Base-by-base conservation (phyloP, 1,140 invertebrate species). In the Penaeus japonicus region DNA sequence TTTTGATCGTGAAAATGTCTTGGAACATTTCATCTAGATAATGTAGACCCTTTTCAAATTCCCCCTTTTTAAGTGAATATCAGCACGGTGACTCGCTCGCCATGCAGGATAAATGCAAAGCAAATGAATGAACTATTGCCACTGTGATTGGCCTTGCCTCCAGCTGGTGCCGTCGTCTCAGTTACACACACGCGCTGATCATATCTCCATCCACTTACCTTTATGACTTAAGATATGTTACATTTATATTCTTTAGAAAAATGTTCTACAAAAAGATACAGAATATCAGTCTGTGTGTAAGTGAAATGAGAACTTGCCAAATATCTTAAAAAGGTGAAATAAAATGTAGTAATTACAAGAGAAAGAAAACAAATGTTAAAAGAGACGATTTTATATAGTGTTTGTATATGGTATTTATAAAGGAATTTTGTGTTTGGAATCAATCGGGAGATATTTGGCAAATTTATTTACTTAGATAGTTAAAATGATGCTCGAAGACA, bases 271-370 rank as follows among this genome's bases (percentile, higher is more conserved):
- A 4, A n/a, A 73, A 73, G 70, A 27, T 17, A 65, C 32, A 39
- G 59, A 65, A 39, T n/a, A 5, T 24, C 32, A 83, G 55, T 83
- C 24, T 83, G 55, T 83, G 81, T 83, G 81, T 83, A 65, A 83
- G 81, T 83, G 81, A 83, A 59, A 62, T 83, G 81, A 65, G 81
- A 83, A 59, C 55, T 65, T 83, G 81, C 81, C 81, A 83, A 83
- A 83, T 83, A 83, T 83, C 81, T 83, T 57, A 30, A 30, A 81
- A 57, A 81, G 35, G 30, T 53, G 30, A 81, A 59, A 18, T 17
- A 79, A 55, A 55, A 81, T 57, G 35, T 57, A 81, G 53, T 30
- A 17, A 20, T 12, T 62, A 83, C 62, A 39, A 18, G 81, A 39
- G 24, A 35, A 17, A 20, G 39, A 62, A 35, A 17, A 39, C 39